Base-by-base conservation (phyloP, 2,888 invertebrate species). In the Orthosia gracilis region DNA sequence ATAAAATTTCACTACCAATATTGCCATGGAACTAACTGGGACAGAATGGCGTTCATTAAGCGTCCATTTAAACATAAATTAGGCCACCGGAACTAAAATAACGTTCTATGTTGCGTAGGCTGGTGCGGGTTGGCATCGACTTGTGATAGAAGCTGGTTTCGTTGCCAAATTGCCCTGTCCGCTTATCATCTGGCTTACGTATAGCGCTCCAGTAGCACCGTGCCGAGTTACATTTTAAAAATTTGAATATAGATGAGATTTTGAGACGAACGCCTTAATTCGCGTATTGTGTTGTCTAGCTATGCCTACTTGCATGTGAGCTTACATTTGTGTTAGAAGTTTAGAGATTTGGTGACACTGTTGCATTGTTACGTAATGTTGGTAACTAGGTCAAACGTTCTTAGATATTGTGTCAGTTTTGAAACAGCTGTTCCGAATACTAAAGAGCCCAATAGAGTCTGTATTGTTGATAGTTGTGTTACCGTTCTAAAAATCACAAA, bases 81-180 rank as follows among this genome's bases (percentile, higher is more conserved):
- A 93, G 91, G 91, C 85, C 89, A 90, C 82, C 73, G 85, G 88
- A 91, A 92, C 91, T 94, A 92, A 94, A 95, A 92, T 91, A 90
- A 88, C 88, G 88, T 88, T 81, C 87, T 89, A 88, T 88, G 89
- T 90, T 87, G 90, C 89, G 89, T 89, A 89, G 88, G 87, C 88
- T 85, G 88, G 89, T 89, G 90, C 86, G 90, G 92, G 92, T 93
- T 95, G 96, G 95, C 95, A 94, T 92, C 91, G 90, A 89, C 89
- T 88, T 88, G 91, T 91, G 93, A 94, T 93, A 91, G 92, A 93
- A 91, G 80, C 89, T 85, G 82, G 90, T 85, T 84, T 83, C 86
- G 91, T 85, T 96, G 96, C 96, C 96, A 96, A 96, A 96, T 96
- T 93, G 94, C 94, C 93, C 89, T 87, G 92, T 93, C 88, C 94